Evolutionary conservation across 2,888 invertebrate species (phyloP).

Genomic region (Drosophila falleni): DNA sequence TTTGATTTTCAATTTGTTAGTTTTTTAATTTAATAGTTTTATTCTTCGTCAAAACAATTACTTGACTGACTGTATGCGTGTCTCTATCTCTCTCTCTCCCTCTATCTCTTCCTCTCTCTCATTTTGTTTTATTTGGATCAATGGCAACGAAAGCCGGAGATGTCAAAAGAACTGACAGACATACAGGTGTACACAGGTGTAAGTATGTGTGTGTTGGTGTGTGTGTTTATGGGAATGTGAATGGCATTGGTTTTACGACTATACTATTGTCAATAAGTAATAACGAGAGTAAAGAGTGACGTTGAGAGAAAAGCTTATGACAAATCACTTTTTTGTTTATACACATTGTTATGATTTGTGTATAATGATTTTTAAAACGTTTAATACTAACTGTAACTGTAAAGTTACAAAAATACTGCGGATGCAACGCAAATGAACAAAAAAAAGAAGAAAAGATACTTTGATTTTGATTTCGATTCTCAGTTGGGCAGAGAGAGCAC

Average conservation of each 20-base stretch:
- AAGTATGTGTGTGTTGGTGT: conserved; percentile 16
- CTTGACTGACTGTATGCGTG: neutral
- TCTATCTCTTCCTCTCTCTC: neutral
- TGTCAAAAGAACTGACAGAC: conserved; percentile 36
- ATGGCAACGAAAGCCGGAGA: conserved; percentile 44
- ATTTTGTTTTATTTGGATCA: conserved; percentile 32
- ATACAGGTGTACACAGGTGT: conserved; percentile 35
- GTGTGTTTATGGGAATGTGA: conserved; percentile 56
- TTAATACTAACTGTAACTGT: conserved; percentile 6
- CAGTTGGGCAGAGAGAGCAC: conserved; percentile 34
- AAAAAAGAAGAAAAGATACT: neutral
- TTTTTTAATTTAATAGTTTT: neutral
- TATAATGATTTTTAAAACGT: conserved; percentile 42
- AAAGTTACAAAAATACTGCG: neutral
- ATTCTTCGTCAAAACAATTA: neutral
- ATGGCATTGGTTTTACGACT: conserved; percentile 50
- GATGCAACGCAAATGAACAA: conserved; percentile 23
- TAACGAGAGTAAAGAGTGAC: conserved; percentile 37
- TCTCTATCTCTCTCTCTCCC: neutral
- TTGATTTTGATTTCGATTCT: conserved; percentile 71
- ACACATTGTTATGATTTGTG: conserved; percentile 34
- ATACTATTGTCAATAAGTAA: conserved; percentile 54
- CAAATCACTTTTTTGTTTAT: conserved; percentile 43
- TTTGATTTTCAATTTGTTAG: neutral
- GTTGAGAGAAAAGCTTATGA: conserved; percentile 27